Evolutionary conservation across 2,113 vertebrate species (phyloP).

Genomic region (Himantopus leucocephalus): DNA sequence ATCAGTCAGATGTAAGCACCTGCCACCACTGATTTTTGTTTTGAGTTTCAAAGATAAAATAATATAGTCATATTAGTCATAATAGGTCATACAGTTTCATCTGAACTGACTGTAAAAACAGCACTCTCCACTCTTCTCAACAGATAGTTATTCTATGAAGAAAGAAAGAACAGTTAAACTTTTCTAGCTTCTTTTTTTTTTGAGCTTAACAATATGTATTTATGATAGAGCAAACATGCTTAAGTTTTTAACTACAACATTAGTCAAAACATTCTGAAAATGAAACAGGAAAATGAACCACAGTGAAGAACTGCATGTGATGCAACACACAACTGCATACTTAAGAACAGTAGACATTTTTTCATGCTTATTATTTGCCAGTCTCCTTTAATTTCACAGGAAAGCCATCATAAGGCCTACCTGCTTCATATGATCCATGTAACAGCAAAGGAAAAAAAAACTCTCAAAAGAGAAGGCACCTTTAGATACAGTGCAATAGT

Average conservation of each 20-base stretch:
- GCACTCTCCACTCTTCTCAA: neutral
- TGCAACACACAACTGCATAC: neutral
- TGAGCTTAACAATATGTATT: neutral
- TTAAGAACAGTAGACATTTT: neutral
- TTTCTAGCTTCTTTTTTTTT: neutral
- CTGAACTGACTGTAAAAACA: neutral
- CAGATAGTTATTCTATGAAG: neutral
- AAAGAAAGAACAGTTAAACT: neutral
- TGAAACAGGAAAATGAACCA: neutral
- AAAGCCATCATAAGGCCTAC: neutral
- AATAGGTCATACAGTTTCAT: neutral
- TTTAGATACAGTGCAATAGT: neutral
- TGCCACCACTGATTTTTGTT: neutral
- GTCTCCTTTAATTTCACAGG: neutral
- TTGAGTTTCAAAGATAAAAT: neutral
- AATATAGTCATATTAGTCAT: neutral
- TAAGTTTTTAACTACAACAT: neutral
- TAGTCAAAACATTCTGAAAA: neutral
- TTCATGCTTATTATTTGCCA: neutral
- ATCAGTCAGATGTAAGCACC: neutral
- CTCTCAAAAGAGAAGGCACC: neutral
- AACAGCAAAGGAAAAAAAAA: accelerated
- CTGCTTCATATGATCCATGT: neutral
- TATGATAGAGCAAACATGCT: neutral
- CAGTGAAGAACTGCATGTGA: neutral